Conservation (phyloP, 1,140 invertebrate genomes). For the Caenorhabditis brenneri region DNA sequence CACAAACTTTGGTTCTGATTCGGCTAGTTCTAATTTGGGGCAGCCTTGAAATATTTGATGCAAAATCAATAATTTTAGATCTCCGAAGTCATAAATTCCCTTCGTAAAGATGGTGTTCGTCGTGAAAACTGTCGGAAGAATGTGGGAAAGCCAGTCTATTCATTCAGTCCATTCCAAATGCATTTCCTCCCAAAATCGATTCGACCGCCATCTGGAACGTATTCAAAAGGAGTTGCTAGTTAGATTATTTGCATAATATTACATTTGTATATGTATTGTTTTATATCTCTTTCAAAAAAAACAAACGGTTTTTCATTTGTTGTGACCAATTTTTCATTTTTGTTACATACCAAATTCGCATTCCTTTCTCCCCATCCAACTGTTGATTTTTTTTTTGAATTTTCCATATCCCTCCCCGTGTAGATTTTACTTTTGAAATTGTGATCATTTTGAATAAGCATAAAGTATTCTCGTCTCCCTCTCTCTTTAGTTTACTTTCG, state of each 20-base stretch:
- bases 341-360: not conserved
- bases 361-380: not conserved
- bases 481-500: not conserved
- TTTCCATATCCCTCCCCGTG: not conserved
- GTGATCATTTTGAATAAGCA: not conserved
- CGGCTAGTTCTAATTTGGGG: too few species aligned
- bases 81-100: conserved; percentile 60
- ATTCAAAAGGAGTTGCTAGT: conserved; percentile 57
- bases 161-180: conserved; percentile 70
- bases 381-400: not conserved
- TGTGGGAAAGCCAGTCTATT: conserved; percentile 67
- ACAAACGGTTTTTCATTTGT: not conserved
- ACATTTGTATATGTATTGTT: not conserved
- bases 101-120: conserved; percentile 65
- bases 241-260: not conserved
- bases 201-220: conserved; percentile 67
- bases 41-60: not conserved
- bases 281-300: not conserved
- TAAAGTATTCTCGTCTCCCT: not conserved
- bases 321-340: not conserved
- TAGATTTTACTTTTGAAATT: not conserved
- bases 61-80: conserved; percentile 55
- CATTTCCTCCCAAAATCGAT: conserved; percentile 68
- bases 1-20: too few species aligned
- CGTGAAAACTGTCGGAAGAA: conserved; percentile 70